Evolutionary conservation across 2,888 invertebrate genomes (phyloP).

Genomic region (Ypsolopha scabrella): DNA sequence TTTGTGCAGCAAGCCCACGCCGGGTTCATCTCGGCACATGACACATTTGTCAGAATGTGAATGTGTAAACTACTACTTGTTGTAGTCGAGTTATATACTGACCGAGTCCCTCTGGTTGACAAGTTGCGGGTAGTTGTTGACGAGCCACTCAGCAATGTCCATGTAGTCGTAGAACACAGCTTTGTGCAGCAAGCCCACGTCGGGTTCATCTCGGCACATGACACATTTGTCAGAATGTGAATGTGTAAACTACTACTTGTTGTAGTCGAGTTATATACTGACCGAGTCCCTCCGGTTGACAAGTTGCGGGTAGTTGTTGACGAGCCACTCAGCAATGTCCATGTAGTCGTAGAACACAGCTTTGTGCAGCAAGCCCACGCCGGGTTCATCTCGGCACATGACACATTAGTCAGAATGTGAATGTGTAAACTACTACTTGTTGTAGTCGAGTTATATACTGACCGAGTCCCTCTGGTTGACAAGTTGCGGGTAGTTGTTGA

Average conservation of each 20-base stretch:
- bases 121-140: conserved; percentile 74
- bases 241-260: too few species aligned
- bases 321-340: conserved; percentile 79
- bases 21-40: too few species aligned
- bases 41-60: conserved; percentile 83
- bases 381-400: too few species aligned
- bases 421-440: conserved; percentile 85
- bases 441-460: too few species aligned
- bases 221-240: too few species aligned
- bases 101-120: conserved; percentile 79
- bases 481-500: conserved; percentile 74
- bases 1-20: too few species aligned
- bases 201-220: too few species aligned
- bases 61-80: conserved; percentile 85
- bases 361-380: conserved; percentile 83
- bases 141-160: conserved; percentile 79
- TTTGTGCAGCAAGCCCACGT: too few species aligned
- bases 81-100: too few species aligned
- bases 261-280: too few species aligned
- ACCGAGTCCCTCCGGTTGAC: conserved; percentile 79
- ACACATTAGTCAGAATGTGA: conserved; percentile 83
- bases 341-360: conserved; percentile 81
- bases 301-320: conserved; percentile 74
- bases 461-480: conserved; percentile 79
- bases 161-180: too few species aligned